Percentiles rank a stretch among this genome's conserved stretches.
phyloP scores from a whole-genome alignment of 2,797 vertebrate genomes.

The Lophotriccus pileatus region DNA sequence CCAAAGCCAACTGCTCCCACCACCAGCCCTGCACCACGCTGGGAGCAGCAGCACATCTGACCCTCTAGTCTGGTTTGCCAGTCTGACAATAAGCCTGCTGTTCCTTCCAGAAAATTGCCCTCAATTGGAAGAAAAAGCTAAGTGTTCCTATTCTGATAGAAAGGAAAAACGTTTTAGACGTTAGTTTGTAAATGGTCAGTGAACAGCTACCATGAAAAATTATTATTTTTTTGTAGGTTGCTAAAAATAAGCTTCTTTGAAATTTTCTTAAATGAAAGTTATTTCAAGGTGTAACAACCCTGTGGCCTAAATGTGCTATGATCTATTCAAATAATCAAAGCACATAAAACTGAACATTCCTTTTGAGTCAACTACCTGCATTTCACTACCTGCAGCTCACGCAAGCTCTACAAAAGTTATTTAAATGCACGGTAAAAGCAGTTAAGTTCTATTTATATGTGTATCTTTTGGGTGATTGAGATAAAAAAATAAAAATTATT shows the following conservation, averaged over 20 bases:
- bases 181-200: not conserved
- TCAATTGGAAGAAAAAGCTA: not conserved
- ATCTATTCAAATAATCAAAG: not conserved
- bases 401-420: not conserved
- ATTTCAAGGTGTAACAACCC: not conserved
- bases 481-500: not conserved
- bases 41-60: not conserved
- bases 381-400: not conserved
- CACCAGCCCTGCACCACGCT: not conserved
- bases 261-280: not conserved
- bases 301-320: not conserved
- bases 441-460: not conserved
- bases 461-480: not conserved
- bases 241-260: not conserved
- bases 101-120: not conserved
- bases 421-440: not conserved
- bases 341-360: not conserved
- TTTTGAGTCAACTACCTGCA: not conserved
- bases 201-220: not conserved
- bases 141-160: not conserved
- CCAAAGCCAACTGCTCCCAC: not conserved
- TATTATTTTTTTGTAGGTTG: not conserved
- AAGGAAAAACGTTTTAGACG: not conserved
- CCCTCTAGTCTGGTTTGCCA: not conserved
- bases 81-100: not conserved